Evolutionary conservation across 2,113 vertebrate genomes (phyloP), one percentile per base, ranked within the genome.

Genomic region (Orthonyx spaldingii): DNA sequence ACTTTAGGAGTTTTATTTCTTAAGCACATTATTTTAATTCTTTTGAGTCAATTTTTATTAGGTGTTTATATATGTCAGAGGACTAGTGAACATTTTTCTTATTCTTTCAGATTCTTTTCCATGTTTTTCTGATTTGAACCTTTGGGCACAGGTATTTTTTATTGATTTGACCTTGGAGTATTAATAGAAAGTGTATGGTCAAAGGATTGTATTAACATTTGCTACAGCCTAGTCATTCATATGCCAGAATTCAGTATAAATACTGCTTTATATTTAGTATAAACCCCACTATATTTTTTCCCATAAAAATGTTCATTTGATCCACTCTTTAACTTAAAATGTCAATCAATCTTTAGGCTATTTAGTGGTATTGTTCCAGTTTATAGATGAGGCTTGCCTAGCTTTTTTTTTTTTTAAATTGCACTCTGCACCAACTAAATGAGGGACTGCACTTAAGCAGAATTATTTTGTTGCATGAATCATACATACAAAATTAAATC

Each of bases 381-480:
- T 89, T 77, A 65, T 57, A 80, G 41, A 74, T 61, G 42, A 7
- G 15, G 3, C 16, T 41, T 85, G 26, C 80, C 72, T 81, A 42
- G 21, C 2, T 52, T 47, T 71, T 20, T 42, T 71, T 61, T 16
- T 8, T 16, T n/a, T n/a, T n/a, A n/a, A 19, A 64, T 41, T 64
- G 19, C 63, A 63, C 65, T 90, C 70, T 66, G 16, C 12, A 39
- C 47, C 52, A 83, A 33, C 60, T 76, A 75, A 90, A 78, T 20
- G 23, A 80, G 27, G 37, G 47, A n/a, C 68, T 59, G 53, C 53
- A 28, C 49, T 93, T 90, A 87, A 89, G 50, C 39, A 70, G 77
- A 93, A 82, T 84, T 85, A 80, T 74, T 94, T 85, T 65, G n/a
- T 81, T 88, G 42, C 50, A 55, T 96, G 84, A 94, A 87, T 96